These are phyloP conservation scores for Raja brachyura DNA, from an alignment of 2,113 vertebrate genomes.

Conservation along the genomic window DNA sequence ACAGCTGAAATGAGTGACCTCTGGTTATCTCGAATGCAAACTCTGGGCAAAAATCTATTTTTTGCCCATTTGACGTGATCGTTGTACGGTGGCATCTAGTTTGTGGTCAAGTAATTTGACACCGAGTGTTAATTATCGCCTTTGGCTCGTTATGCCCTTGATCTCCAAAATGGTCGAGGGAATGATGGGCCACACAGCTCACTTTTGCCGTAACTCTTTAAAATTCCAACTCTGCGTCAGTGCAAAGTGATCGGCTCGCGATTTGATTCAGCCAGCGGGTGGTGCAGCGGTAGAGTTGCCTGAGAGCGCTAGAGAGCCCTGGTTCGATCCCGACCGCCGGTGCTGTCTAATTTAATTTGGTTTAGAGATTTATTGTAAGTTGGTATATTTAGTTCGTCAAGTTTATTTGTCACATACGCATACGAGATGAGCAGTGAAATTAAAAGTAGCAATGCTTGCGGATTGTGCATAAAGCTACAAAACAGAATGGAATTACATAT, in stretches of 20 bases:
- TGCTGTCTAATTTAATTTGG: too few species aligned
- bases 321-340: too few species aligned
- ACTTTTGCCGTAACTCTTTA: neutral
- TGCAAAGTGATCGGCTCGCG: neutral
- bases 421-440: too few species aligned
- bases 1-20: neutral
- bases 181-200: neutral
- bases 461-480: too few species aligned
- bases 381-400: too few species aligned
- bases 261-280: neutral
- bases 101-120: slow-evolving; percentile 1
- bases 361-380: too few species aligned
- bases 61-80: neutral
- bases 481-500: too few species aligned
- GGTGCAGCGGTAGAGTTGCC: too few species aligned
- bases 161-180: neutral
- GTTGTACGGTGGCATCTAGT: neutral
- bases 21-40: neutral
- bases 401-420: too few species aligned
- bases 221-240: neutral
- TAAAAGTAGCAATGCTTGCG: too few species aligned
- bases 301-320: too few species aligned
- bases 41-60: neutral
- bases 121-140: neutral
- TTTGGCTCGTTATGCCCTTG: neutral